phyloP scores from a whole-genome alignment of 2,888 invertebrate species.

The Apoderus coryli region DNA sequence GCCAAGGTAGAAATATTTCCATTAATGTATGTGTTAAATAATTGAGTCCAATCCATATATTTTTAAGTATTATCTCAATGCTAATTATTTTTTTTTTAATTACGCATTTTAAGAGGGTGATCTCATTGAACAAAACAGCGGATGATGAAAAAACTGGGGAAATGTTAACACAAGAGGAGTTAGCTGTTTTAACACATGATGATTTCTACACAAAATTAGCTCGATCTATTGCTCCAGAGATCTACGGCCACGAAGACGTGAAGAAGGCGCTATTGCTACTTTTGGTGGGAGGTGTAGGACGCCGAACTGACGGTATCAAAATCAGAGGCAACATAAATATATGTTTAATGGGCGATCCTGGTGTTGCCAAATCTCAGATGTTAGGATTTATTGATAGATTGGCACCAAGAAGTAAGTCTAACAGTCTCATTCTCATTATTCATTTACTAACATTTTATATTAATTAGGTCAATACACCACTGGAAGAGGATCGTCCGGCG shows the following conservation, averaged over 20 bases:
- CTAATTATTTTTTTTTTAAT: too few relatives aligned
- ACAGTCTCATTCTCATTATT: background rate
- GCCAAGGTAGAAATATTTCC: too few relatives aligned
- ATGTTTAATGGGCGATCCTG: conserved; percentile 99
- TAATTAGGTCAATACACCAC: conserved; percentile 77
- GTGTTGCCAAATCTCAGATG: conserved; percentile 97
- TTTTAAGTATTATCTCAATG: too few relatives aligned
- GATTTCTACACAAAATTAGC: conserved; percentile 91
- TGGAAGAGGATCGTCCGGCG: conserved; percentile 91
- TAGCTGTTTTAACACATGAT: conserved; percentile 63
- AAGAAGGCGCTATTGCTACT: conserved; percentile 91
- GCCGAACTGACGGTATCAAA: conserved; percentile 87
- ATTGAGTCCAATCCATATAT: too few relatives aligned
- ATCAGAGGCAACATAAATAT: conserved; percentile 96
- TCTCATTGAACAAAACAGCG: conserved; percentile 74
- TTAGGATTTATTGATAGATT: conserved; percentile 88
- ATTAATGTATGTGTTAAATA: too few relatives aligned
- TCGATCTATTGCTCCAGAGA: conserved; percentile 91
- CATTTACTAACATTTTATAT: background rate
- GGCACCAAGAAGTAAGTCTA: conserved; percentile 60
- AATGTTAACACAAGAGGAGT: conserved; percentile 71
- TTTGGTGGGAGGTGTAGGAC: conserved; percentile 83
- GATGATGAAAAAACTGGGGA: conserved; percentile 56
- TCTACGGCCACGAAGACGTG: conserved; percentile 95
- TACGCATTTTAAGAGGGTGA: conserved; percentile 43